phyloP scores from a whole-genome alignment of 2,888 invertebrate species.

The Temnothorax rugatulus region DNA sequence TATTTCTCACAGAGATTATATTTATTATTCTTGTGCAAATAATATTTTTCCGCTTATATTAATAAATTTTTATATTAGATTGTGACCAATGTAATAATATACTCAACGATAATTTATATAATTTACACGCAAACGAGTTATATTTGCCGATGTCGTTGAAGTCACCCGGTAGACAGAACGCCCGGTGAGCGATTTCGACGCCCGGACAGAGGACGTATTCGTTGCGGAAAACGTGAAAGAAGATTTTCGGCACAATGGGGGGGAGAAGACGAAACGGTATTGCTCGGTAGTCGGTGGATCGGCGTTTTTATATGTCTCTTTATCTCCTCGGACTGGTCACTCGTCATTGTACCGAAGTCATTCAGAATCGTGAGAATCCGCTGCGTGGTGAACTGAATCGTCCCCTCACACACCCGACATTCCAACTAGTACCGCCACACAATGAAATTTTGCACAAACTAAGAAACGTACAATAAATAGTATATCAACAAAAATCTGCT shows the following conservation, averaged over 20 bases:
- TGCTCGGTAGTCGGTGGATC: conserved; percentile 43
- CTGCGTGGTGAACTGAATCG: background rate
- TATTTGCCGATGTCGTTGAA: conserved; percentile 71
- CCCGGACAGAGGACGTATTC: conserved; percentile 72
- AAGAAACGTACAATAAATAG: background rate
- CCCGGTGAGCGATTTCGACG: conserved; percentile 81
- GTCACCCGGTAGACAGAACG: conserved; percentile 73
- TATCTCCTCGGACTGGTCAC: conserved; percentile 24
- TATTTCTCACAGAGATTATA: background rate
- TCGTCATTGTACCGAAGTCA: conserved; percentile 57
- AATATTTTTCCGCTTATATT: background rate
- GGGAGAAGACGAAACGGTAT: background rate
- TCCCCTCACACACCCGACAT: background rate
- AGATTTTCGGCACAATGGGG: conserved; percentile 32
- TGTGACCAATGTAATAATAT: background rate
- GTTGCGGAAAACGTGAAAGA: conserved; percentile 62
- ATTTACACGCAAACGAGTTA: conserved; percentile 2
- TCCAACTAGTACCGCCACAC: background rate
- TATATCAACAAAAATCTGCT: background rate
- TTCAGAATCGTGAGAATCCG: conserved; percentile 70
- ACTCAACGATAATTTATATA: background rate
- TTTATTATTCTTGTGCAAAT: background rate
- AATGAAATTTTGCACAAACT: background rate
- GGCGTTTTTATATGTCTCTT: conserved; percentile 58
- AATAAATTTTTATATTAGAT: background rate